phyloP scores from a whole-genome alignment of 2,113 vertebrate genomes.

The Oryzias celebensis region DNA sequence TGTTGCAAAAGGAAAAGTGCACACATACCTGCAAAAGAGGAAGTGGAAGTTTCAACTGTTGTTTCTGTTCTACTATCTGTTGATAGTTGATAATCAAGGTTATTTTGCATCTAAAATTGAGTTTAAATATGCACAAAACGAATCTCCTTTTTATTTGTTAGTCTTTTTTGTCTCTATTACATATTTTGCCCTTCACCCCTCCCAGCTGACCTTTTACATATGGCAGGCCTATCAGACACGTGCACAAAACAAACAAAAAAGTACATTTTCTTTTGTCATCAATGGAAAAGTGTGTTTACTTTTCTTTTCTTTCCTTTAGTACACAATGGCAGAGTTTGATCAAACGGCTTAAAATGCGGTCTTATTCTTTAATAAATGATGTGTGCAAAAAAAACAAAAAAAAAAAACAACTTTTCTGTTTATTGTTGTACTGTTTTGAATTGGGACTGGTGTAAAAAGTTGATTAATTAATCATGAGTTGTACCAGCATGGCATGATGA shows the following conservation, averaged over 20 bases:
- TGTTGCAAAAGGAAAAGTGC: too few species aligned
- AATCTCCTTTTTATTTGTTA: not conserved
- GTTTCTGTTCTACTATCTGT: too few species aligned
- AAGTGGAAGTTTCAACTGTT: too few species aligned
- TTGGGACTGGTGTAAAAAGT: not conserved
- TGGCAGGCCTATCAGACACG: not conserved
- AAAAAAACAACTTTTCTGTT: not conserved
- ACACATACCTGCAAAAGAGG: too few species aligned
- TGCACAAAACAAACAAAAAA: slow-evolving; percentile 4
- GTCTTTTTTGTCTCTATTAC: too few species aligned
- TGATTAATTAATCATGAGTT: slow-evolving; percentile 45
- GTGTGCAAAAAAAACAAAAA: not conserved
- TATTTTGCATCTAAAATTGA: too few species aligned
- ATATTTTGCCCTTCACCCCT: too few species aligned
- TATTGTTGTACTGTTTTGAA: not conserved
- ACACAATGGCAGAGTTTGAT: not conserved
- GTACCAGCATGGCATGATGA: slow-evolving; percentile 31
- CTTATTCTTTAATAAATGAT: not conserved
- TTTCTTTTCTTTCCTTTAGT: not conserved
- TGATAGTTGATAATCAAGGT: too few species aligned
- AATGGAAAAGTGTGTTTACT: not conserved
- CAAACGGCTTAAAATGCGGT: not conserved
- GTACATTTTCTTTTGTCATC: not conserved
- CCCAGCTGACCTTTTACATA: not conserved
- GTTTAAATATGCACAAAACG: too few species aligned